Conservation (phyloP, 2,113 vertebrate species). For the Hippopotamus amphibius region DNA sequence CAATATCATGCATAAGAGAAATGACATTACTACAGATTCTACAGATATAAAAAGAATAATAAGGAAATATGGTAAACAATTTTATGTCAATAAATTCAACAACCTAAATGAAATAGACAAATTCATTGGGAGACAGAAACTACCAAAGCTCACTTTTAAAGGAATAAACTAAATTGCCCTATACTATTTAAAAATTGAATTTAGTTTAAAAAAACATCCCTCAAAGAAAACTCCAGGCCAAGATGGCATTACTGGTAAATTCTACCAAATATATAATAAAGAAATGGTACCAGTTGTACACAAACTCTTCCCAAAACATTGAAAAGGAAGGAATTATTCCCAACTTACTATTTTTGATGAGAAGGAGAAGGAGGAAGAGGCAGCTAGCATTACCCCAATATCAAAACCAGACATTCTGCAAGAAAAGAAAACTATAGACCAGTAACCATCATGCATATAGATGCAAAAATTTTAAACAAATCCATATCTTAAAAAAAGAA, state of each 20-base stretch:
- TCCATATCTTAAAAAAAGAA: background rate
- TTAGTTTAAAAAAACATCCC: background rate
- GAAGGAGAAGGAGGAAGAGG: background rate
- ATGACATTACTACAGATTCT: background rate
- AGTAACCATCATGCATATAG: background rate
- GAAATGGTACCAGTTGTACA: slow-evolving; percentile 33
- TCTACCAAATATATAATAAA: background rate
- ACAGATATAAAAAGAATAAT: background rate
- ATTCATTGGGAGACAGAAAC: slow-evolving; percentile 4
- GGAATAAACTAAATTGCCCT: background rate
- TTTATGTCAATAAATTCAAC: slow-evolving; percentile 27
- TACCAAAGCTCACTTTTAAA: background rate
- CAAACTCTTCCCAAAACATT: slow-evolving; percentile 39
- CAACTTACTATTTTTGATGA: background rate
- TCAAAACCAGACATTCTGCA: slow-evolving; percentile 27
- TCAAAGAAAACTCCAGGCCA: slow-evolving; percentile 6
- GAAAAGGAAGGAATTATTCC: slow-evolving; percentile 47
- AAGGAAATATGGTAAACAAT: slow-evolving; percentile 1
- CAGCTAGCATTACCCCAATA: background rate
- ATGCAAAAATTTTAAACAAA: slow-evolving; percentile 32
- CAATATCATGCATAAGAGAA: background rate
- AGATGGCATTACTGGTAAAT: background rate
- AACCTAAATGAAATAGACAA: background rate
- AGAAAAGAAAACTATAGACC: background rate
- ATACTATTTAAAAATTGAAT: slow-evolving; percentile 9